phyloP scores from a whole-genome alignment of 2,797 vertebrate species.

The Trachops cirrhosus region DNA sequence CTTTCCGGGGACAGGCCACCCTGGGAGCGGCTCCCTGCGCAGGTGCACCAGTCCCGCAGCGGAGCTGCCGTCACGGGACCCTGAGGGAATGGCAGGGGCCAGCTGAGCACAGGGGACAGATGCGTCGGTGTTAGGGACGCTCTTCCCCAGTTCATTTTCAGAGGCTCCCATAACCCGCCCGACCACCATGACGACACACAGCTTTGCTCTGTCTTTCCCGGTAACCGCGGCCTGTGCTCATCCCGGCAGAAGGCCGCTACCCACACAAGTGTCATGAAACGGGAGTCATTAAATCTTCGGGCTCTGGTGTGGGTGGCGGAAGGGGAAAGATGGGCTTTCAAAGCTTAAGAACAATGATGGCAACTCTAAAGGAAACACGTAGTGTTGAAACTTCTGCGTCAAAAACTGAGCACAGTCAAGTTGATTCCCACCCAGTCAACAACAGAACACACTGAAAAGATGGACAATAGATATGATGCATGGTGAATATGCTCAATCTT shows the following conservation, averaged over 20 bases:
- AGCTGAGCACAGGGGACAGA: background rate
- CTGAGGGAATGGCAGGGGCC: background rate
- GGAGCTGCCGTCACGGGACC: too few relatives aligned
- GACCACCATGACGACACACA: rapidly evolving
- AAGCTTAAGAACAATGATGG: background rate
- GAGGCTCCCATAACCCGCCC: background rate
- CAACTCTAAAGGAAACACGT: background rate
- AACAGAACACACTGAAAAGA: background rate
- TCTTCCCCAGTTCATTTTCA: background rate
- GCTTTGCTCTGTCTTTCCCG: background rate
- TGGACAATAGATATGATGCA: background rate
- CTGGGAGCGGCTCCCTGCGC: rapidly evolving
- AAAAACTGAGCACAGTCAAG: background rate
- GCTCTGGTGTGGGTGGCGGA: background rate
- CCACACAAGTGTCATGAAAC: background rate
- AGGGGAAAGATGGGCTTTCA: background rate
- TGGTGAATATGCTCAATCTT: background rate
- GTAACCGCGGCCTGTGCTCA: background rate
- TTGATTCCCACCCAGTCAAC: background rate
- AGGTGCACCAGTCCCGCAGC: rapidly evolving
- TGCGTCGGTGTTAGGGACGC: background rate
- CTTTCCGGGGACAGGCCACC: background rate
- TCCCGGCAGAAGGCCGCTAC: background rate
- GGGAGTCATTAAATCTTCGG: background rate
- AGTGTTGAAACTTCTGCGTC: background rate